Evolutionary conservation across 2,888 invertebrate species (phyloP).

Genomic region (Apamea monoglypha): DNA sequence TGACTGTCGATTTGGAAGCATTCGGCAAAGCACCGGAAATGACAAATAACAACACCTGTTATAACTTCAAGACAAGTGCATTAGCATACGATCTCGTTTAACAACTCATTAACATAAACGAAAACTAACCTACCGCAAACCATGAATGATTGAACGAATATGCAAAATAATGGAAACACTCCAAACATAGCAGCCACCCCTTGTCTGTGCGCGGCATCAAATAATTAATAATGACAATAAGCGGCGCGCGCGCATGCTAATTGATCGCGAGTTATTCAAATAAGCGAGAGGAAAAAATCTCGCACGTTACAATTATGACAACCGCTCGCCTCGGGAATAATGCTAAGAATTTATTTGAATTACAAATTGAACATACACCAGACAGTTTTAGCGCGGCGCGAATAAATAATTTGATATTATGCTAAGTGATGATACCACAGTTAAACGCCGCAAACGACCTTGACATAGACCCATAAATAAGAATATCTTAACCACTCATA

Average conservation of each 20-base stretch:
- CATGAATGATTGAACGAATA: slow-evolving; percentile 75
- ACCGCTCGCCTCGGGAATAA: slow-evolving; percentile 78
- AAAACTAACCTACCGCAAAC: slow-evolving; percentile 79
- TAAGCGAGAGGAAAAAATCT: slow-evolving; percentile 78
- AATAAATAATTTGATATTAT: slow-evolving; percentile 90
- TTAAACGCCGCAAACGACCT: slow-evolving; percentile 83
- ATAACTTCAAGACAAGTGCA: slow-evolving; percentile 33
- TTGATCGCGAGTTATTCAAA: slow-evolving; percentile 73
- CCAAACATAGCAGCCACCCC: slow-evolving; percentile 67
- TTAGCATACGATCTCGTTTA: slow-evolving; percentile 57
- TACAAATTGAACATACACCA: slow-evolving; percentile 87
- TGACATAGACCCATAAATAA: slow-evolving; percentile 90
- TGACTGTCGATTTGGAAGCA: neutral
- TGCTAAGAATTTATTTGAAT: slow-evolving; percentile 88
- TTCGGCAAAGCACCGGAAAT: neutral
- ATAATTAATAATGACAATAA: slow-evolving; percentile 66
- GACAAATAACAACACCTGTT: slow-evolving; percentile 23
- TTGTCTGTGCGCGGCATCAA: slow-evolving; percentile 46
- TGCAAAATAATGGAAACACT: slow-evolving; percentile 76
- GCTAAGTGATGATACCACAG: slow-evolving; percentile 87
- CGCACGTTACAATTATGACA: slow-evolving; percentile 85
- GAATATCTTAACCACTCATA: slow-evolving; percentile 90
- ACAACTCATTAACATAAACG: slow-evolving; percentile 70
- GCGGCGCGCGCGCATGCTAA: slow-evolving; percentile 75
- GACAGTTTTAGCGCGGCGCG: slow-evolving; percentile 88